Evolutionary conservation across 2,888 invertebrate species (phyloP), one percentile per base, ranked within the genome.

Genomic region (Metacarcinus magister): DNA sequence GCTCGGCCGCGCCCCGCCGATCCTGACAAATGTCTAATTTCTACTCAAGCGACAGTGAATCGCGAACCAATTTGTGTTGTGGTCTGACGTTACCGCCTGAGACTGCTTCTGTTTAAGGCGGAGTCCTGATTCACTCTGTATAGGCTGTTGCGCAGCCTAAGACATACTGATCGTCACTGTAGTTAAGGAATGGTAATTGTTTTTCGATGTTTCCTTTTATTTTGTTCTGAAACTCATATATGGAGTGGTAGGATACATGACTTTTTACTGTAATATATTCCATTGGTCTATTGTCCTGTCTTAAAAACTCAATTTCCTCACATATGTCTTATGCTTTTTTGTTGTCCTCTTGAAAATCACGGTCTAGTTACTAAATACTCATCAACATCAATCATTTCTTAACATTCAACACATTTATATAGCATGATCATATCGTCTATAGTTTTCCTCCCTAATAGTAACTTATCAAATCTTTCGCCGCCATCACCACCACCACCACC

Each of bases 1-100:
- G 95, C 94, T 54, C 90, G 82, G 94, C 94, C 82, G 75, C 96
- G 94, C 96, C 94, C 54, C 92, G 94, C 75, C 82, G 94, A 92
- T 91, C 94, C 90, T 96, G 96, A 96, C 92, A 96, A 96, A 96
- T 96, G 94, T 87, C 92, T 94, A 96, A 94, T 96, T 94, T 94
- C 92, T 92, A 94, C 96, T 92, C 92, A 91, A 48, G 92, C 46
- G 96, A 94, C 96, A 94, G 92, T 94, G 94, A 96, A 94, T 96
- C 92, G 96, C 82, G 92, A 82, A 90, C 96, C 96, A 96, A 96
- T 96, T 96, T 96, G 96, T 96, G 90, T 39, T 94, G 94, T 60
- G 94, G 94, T 32, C 75, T 16, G 54, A 28, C 92, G 7, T 87
- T 87, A 92, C 92, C 16, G 54, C 92, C 54, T 28, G 28, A 4